Percentiles rank a stretch among this genome's conserved stretches.
phyloP scores from a whole-genome alignment of 2,113 vertebrate genomes.

The Trematocara stigmaticum region DNA sequence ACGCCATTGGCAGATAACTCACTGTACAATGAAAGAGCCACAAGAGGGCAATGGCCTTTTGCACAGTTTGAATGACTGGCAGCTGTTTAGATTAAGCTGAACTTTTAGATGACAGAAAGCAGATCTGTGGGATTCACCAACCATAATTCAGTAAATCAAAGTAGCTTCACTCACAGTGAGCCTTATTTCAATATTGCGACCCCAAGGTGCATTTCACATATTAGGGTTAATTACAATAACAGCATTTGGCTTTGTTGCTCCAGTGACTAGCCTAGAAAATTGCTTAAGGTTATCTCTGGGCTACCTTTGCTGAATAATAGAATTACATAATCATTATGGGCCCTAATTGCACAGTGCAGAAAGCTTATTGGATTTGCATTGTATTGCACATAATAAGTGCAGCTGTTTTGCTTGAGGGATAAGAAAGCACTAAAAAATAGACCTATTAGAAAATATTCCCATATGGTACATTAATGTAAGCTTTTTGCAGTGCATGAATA shows the following conservation, averaged over 20 bases:
- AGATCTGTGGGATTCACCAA: not conserved
- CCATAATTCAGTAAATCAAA: not conserved
- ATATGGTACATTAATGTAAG: conserved; percentile 2
- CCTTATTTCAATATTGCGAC: not conserved
- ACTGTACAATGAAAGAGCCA: not conserved
- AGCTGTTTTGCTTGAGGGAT: conserved; percentile 48
- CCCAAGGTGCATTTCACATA: not conserved
- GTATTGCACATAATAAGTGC: conserved; percentile 55
- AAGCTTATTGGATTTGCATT: conserved; percentile 45
- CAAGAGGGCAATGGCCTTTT: conserved; percentile 26
- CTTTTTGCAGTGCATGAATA: not conserved
- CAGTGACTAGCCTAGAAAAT: not conserved
- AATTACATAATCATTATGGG: conserved; percentile 42
- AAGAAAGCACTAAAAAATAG: conserved; percentile 48
- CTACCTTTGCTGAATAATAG: conserved; percentile 13
- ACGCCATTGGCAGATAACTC: not conserved
- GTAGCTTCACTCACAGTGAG: not conserved
- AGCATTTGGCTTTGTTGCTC: not conserved
- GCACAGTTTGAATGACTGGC: not conserved
- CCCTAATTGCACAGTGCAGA: conserved; percentile 37
- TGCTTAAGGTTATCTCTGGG: conserved; percentile 5
- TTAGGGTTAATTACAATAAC: not conserved
- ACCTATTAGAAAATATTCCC: conserved; percentile 20
- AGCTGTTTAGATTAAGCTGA: not conserved
- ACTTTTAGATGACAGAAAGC: not conserved